Evolutionary conservation across 2,888 invertebrate genomes (phyloP).

Genomic region (Papilio demoleus): DNA sequence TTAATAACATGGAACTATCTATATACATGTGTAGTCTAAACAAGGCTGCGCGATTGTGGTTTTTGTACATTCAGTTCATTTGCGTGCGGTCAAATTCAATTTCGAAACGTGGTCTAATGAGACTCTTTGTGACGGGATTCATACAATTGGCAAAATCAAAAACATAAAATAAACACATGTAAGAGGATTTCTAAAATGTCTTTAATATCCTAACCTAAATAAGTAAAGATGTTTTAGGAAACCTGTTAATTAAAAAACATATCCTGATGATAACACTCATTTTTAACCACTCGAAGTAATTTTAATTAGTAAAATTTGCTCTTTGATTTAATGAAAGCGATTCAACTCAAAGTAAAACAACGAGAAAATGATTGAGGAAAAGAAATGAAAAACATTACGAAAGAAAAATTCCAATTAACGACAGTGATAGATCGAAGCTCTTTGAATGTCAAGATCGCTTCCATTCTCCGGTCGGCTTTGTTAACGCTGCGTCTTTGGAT

Average conservation of each 20-base stretch:
- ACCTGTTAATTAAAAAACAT: no score
- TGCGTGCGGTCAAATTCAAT: slow-evolving; percentile 65
- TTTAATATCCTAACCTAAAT: no score
- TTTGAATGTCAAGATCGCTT: slow-evolving; percentile 54
- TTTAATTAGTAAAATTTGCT: slow-evolving; percentile 5
- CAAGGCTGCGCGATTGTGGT: slow-evolving; percentile 58
- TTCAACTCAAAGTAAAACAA: background rate
- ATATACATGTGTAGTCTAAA: slow-evolving; percentile 39
- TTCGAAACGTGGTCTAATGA: slow-evolving; percentile 62
- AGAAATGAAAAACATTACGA: slow-evolving; percentile 61
- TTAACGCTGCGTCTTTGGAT: slow-evolving; percentile 69
- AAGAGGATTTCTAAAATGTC: no score
- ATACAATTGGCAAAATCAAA: slow-evolving; percentile 44
- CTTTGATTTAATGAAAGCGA: background rate
- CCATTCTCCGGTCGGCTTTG: slow-evolving; percentile 65
- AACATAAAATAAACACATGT: no score
- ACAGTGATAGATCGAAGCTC: slow-evolving; percentile 74
- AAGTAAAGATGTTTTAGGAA: no score
- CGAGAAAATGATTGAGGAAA: slow-evolving; percentile 36
- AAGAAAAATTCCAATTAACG: slow-evolving; percentile 77
- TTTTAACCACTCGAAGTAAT: background rate
- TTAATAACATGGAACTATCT: slow-evolving; percentile 49
- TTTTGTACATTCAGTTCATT: slow-evolving; percentile 61
- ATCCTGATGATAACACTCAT: background rate
- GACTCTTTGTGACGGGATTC: slow-evolving; percentile 63